Evolutionary conservation across 2,797 vertebrate genomes (phyloP), one percentile per base, ranked within the genome.

Genomic region (Tiaroga cobitis): DNA sequence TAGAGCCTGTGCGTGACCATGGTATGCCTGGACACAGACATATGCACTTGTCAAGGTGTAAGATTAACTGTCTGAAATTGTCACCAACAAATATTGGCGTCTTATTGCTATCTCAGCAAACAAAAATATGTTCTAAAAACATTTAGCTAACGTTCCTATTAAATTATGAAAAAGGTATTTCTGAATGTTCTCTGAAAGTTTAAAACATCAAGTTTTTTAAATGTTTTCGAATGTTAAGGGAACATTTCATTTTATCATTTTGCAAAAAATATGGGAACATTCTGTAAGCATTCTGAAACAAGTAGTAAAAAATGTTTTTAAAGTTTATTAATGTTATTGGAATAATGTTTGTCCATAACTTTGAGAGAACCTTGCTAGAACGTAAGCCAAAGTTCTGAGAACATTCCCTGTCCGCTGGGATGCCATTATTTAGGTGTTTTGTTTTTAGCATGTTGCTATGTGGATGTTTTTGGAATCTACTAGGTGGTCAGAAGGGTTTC

Each of bases 1-100:
- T 93, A 99, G 90, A n/a, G 98, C 97, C 92, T 98, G 97, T 8
- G 97, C 96, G 59, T 99, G 98, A 84, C 98, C 98, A 0, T 99
- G 97, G 86, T 98, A 99, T 1, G 98, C 98, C 98, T 99, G 91
- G 46, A 73, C 18, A 68, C 41, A 73, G 11, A 85, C 19, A 63
- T 16, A 84, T 39, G 24, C 32, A 49, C n/a, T 69, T 54, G 54
- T n/a, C 65, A 5, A 54, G 18, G 26, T 65, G 56, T 29, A 67
- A 68, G 56, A 34, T 32, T 13, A 76, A 15, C 73, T 54, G 74
- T 37, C 5, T 51, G 29, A 24, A 73, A 59, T 67, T 15, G 32
- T 29, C 54, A 43, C 0, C 8, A 2, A 41, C 15, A 43, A 29
- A 49, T n/a, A 70, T 70, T 68, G 19, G 13, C 11, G 1, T 69